These are phyloP conservation scores for Oikopleura albicans DNA, from an alignment of 23 tunicate genomes.

Conservation along the genomic window DNA sequence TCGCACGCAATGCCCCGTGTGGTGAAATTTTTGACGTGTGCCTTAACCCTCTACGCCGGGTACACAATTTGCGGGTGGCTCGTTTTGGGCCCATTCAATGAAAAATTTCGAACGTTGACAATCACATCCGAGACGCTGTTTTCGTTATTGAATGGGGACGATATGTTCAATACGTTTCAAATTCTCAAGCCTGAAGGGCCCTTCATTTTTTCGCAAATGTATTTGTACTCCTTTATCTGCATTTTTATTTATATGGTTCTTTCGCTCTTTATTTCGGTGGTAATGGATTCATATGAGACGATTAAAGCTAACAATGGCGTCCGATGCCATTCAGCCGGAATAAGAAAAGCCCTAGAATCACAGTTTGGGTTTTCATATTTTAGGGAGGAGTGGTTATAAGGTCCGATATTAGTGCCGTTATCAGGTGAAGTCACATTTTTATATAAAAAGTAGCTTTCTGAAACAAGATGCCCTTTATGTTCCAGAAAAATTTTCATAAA, in stretches of 20 bases:
- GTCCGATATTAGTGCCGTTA: too few relatives aligned
- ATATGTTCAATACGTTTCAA: conserved; percentile 81
- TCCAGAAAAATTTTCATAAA: too few relatives aligned
- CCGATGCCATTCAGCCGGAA: background rate
- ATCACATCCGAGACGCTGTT: conserved; percentile 77
- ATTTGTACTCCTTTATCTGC: conserved; percentile 62
- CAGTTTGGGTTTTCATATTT: too few relatives aligned
- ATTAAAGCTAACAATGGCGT: conserved; percentile 22
- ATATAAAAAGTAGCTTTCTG: too few relatives aligned
- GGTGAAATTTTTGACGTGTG: conserved; percentile 73
- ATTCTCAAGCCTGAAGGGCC: background rate
- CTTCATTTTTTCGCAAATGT: conserved; percentile 23
- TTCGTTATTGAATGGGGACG: conserved; percentile 84
- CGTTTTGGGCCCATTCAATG: conserved; percentile 68
- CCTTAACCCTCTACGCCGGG: conserved; percentile 48
- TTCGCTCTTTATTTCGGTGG: conserved; percentile 69
- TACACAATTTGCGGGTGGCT: conserved; percentile 80
- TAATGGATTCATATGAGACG: conserved; percentile 74
- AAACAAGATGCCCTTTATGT: too few relatives aligned
- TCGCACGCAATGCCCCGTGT: conserved; percentile 50
- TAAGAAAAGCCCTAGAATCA: background rate
- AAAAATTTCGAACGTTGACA: conserved; percentile 43
- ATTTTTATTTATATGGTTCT: conserved; percentile 69
- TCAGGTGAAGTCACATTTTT: too few relatives aligned
- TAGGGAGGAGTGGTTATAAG: too few relatives aligned